Evolutionary conservation across 2,113 vertebrate genomes (phyloP), one percentile per base, ranked within the genome.

Genomic region (Poecilia latipinna): DNA sequence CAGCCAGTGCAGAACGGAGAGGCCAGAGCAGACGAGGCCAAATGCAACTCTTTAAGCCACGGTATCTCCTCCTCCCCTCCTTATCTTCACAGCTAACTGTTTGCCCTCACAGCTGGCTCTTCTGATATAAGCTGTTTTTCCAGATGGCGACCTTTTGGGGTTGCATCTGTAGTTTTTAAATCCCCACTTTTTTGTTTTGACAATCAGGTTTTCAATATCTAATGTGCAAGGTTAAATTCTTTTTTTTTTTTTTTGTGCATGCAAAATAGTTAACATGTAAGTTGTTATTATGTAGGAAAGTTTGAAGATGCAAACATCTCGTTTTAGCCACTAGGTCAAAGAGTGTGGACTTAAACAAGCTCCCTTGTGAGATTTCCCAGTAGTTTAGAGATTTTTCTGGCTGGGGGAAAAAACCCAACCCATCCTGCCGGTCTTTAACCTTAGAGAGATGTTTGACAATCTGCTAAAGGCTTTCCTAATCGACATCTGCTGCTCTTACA

Each of bases 351-450:
- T 19, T 19, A 51, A 22, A 51, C 48, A 57, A 57, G 51, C 8
- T 78, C 48, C 22, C 67, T 31, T 85, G 33, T 77, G 82, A 88
- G 73, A 51, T 73, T 51, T 74, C 83, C 79, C 89, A 89, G 82
- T 86, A 87, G 73, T 78, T 78, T 82, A 85, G 74, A 76, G 73
- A 61, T 90, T 86, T 91, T 85, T 69, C 66, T 89, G 7, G 7
- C 35, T 10, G 80, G 72, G 63, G 61, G 42, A 71, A 78, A 86
- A 88, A 91, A 84, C 79, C 65, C 65, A 87, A 86, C 88, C 75
- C 90, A 84, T 89, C 88, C 90, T 84, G 75, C 15, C 19, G 68
- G 84, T 82, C 77, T 90, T 88, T 87, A 87, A 87, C 86, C 88
- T 74, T 4, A 3, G 11, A 8, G 8, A 86, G 83, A 92, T 57